These are phyloP conservation scores for Hylaeus volcanicus DNA, from an alignment of 1,140 invertebrate species.

Conservation along the genomic window DNA sequence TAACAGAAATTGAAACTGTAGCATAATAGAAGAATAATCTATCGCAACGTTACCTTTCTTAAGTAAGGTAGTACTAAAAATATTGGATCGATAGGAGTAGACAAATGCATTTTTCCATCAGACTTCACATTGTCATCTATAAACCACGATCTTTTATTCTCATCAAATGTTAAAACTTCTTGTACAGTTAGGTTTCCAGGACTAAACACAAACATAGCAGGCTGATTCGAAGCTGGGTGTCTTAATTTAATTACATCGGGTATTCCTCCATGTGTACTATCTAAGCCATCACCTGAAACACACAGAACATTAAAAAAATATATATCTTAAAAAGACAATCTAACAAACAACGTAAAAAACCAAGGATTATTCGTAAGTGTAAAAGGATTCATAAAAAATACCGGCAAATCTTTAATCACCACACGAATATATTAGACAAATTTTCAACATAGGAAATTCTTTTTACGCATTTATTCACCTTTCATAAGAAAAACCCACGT, in stretches of 20 bases:
- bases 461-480: constrained; percentile 76
- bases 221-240: constrained; percentile 84
- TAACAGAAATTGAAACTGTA: not conserved
- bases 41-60: constrained; percentile 74
- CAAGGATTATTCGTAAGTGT: constrained; percentile 10
- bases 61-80: constrained; percentile 83
- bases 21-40: not conserved
- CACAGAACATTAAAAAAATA: constrained; percentile 9
- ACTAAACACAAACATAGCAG: constrained; percentile 84
- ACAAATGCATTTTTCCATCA: constrained; percentile 87
- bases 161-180: constrained; percentile 85
- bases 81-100: constrained; percentile 87
- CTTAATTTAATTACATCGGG: constrained; percentile 87
- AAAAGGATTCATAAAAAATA: not conserved
- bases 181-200: constrained; percentile 82
- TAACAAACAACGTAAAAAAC: constrained; percentile 1
- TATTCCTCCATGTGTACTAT: constrained; percentile 82
- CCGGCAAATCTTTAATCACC: no score
- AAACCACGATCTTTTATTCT: constrained; percentile 86
- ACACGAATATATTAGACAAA: not conserved
- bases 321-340: not conserved
- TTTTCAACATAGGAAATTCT: not conserved
- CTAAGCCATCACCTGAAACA: constrained; percentile 77
- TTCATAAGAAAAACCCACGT: constrained; percentile 85
- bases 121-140: constrained; percentile 87